Conservation (phyloP, 2,888 invertebrate species). For the Neria commutata region DNA sequence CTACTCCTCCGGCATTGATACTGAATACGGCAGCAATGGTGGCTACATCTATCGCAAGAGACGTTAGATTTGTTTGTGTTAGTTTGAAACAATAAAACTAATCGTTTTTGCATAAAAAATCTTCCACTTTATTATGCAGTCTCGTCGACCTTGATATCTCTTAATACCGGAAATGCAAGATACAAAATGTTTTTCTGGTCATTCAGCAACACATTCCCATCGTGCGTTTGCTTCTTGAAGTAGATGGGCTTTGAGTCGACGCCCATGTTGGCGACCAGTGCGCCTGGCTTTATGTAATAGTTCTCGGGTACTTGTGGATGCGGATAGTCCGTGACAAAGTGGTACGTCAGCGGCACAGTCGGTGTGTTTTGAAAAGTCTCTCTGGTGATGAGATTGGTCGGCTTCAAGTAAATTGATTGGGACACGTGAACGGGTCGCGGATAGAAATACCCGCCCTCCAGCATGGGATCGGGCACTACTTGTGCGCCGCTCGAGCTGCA, state of each 20-base stretch:
- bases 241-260: constrained; percentile 38
- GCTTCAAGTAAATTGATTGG: constrained; percentile 23
- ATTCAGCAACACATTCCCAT: constrained; percentile 31
- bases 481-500: constrained; percentile 3
- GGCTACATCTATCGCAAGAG: constrained; percentile 50
- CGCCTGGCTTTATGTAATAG: constrained; percentile 52
- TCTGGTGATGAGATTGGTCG: constrained; percentile 29
- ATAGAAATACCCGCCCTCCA: constrained; percentile 25
- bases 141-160: not conserved
- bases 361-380: constrained; percentile 19
- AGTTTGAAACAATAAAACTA: not conserved
- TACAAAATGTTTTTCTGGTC: constrained; percentile 49
- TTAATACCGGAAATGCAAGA: constrained; percentile 33
- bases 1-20: constrained; percentile 39
- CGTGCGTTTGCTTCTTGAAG: constrained; percentile 33
- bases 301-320: constrained; percentile 45
- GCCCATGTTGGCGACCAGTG: constrained; percentile 38
- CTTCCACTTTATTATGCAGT: not conserved
- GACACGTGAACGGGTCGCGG: constrained; percentile 14
- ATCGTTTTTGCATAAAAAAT: not conserved
- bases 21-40: constrained; percentile 53
- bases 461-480: constrained; percentile 14
- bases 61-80: constrained; percentile 20
- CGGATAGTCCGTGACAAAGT: constrained; percentile 48
- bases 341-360: constrained; percentile 33